Percentiles rank a stretch among this genome's conserved stretches.
Evolutionary conservation across 1,140 invertebrate species (phyloP).

Genomic region (Dreissena polymorpha): DNA sequence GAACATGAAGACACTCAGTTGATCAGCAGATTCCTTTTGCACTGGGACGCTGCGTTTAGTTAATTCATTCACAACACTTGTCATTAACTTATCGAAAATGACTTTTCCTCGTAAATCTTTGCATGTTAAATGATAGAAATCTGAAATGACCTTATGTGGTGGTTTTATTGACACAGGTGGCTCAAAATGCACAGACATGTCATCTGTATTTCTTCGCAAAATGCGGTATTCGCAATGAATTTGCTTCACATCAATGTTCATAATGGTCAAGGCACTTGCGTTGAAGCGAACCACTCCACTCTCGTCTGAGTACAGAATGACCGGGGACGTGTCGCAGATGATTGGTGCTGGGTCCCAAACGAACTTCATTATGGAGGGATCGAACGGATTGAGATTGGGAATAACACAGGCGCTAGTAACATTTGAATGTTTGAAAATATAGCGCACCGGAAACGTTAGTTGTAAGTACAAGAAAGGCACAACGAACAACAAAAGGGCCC

Average conservation of each 20-base stretch:
- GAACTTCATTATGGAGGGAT: conserved; percentile 84
- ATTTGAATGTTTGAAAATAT: conserved; percentile 51
- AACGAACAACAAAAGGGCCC: not conserved
- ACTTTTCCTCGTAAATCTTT: conserved; percentile 73
- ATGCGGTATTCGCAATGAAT: conserved; percentile 69
- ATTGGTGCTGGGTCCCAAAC: conserved; percentile 83
- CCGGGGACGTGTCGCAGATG: conserved; percentile 80
- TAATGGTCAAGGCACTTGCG: conserved; percentile 55
- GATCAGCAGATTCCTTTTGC: conserved; percentile 46
- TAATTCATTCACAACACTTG: conserved; percentile 38
- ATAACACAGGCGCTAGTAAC: conserved; percentile 86
- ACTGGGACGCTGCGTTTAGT: conserved; percentile 50
- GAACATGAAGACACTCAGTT: conserved; percentile 85
- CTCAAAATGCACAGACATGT: conserved; percentile 73
- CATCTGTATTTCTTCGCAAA: conserved; percentile 48
- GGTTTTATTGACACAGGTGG: conserved; percentile 59
- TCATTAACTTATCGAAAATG: conserved; percentile 59
- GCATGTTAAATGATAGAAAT: conserved; percentile 79
- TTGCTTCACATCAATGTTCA: conserved; percentile 62
- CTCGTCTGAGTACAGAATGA: conserved; percentile 77
- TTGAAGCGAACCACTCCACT: conserved; percentile 71
- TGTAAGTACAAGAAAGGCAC: conserved; percentile 41
- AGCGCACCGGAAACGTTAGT: conserved; percentile 46
- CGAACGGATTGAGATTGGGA: conserved; percentile 87
- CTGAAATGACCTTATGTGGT: conserved; percentile 74